phyloP scores from a whole-genome alignment of 1,140 invertebrate species.

The Drosophila malerkotliana region DNA sequence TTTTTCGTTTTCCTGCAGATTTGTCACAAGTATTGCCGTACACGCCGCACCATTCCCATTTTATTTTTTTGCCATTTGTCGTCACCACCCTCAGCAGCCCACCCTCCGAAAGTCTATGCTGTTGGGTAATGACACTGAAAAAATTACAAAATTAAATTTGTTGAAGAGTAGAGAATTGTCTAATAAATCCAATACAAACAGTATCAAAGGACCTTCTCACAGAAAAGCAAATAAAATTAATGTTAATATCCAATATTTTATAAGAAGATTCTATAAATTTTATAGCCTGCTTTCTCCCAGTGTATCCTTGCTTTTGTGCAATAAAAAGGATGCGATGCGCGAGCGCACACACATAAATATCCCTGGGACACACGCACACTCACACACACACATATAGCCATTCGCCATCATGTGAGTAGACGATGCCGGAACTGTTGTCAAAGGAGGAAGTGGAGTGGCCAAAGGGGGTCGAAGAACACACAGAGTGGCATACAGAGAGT shows the following conservation, averaged over 20 bases:
- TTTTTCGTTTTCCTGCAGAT: slow-evolving; percentile 47
- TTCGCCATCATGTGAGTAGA: slow-evolving; percentile 10
- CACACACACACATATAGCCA: background rate
- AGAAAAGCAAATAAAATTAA: background rate
- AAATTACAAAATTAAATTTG: too few relatives aligned
- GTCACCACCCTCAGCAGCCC: slow-evolving; percentile 45
- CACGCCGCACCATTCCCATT: slow-evolving; percentile 41
- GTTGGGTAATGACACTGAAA: slow-evolving; percentile 5
- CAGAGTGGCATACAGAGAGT: background rate
- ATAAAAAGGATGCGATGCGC: slow-evolving; percentile 77
- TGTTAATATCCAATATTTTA: background rate
- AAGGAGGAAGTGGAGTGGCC: slow-evolving; percentile 47
- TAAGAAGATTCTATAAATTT: background rate
- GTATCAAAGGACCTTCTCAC: background rate
- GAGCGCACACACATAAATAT: slow-evolving; percentile 79
- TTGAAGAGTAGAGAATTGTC: background rate
- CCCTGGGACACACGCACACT: slow-evolving; percentile 38
- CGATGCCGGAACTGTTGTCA: slow-evolving; percentile 55
- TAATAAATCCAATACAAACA: background rate
- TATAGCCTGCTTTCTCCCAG: background rate
- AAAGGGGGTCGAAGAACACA: slow-evolving; percentile 13
- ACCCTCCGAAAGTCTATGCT: slow-evolving; percentile 16
- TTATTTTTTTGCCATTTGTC: slow-evolving; percentile 65
- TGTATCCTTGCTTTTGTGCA: slow-evolving; percentile 51
- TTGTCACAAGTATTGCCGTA: slow-evolving; percentile 77